Percentiles rank a stretch among this genome's conserved stretches.
phyloP scores from a whole-genome alignment of 1,140 invertebrate species.

The Solenopsis fugax region DNA sequence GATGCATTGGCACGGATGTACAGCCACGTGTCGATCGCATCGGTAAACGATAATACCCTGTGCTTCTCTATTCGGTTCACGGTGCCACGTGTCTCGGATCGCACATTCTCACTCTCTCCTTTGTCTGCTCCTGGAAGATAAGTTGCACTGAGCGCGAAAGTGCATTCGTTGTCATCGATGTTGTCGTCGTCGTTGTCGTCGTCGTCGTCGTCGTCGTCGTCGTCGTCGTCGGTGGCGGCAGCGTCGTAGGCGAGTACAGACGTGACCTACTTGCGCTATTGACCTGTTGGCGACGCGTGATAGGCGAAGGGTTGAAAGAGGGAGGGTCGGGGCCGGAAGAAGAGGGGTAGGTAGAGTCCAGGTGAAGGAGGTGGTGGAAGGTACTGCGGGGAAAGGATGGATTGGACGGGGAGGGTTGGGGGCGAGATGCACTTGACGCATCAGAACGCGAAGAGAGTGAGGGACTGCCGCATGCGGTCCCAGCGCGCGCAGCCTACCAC shows the following conservation, averaged over 20 bases:
- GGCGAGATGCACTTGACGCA: slow-evolving; percentile 82
- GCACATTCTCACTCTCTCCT: slow-evolving; percentile 41
- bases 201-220: slow-evolving; percentile 64
- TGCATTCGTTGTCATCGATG: slow-evolving; percentile 53
- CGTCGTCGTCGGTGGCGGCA: slow-evolving; percentile 22
- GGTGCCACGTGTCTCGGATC: slow-evolving; percentile 8
- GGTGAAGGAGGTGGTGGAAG: slow-evolving; percentile 71
- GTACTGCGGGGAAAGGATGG: slow-evolving; percentile 51
- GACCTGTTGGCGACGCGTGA: slow-evolving; percentile 80
- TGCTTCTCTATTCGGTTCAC: slow-evolving; percentile 10
- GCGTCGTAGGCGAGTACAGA: slow-evolving; percentile 71
- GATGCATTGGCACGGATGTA: background rate
- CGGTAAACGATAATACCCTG: background rate
- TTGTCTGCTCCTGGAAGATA: slow-evolving; percentile 32
- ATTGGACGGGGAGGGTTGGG: slow-evolving; percentile 51
- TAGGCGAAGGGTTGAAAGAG: slow-evolving; percentile 70
- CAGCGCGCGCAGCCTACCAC: slow-evolving; percentile 81
- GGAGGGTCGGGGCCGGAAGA: slow-evolving; percentile 48
- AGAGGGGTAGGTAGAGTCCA: slow-evolving; percentile 64
- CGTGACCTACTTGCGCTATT: slow-evolving; percentile 82
- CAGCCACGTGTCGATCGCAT: background rate
- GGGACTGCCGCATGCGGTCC: slow-evolving; percentile 82
- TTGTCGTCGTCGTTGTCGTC: background rate
- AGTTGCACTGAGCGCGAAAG: slow-evolving; percentile 68
- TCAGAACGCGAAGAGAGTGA: slow-evolving; percentile 78